Base-by-base conservation (phyloP, 1,140 invertebrate species). In the Panonychus citri region DNA sequence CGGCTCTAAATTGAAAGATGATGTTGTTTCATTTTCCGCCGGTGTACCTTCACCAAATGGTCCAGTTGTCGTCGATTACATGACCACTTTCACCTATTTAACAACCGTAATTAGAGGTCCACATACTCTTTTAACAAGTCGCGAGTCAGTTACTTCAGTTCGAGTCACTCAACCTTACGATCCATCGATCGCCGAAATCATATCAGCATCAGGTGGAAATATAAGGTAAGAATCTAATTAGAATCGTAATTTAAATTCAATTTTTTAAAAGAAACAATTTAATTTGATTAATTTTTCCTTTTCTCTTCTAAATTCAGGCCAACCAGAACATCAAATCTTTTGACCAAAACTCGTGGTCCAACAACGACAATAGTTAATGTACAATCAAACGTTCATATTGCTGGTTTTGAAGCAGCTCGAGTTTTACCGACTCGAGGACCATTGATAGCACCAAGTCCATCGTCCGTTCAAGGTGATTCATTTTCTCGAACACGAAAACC, bases 31-130 rank as follows among this genome's bases (percentile, higher is more conserved):
- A 27, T 51, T 30, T 25, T 17, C 49, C 28, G 26, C 17, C 17
- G 24, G 24, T 7, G 2, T 27, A 7, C 25, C 25, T 30, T 51
- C 19, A 37, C 25, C n/a, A 25, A 39, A 39, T 39, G 52, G 25
- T 42, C 19, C 60, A 12, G 52, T 60, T 48, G 52, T 49, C 2
- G 37, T 61, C 13, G 62, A 55, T 53, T 62, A 57, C 42, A 30
- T 40, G 17, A 62, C 60, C 12, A 59, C 52, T 25, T 61, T 62
- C 48, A 62, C 60, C 15, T 62, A 62, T 48, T 56, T 62, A 27
- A 62, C 60, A 21, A 62, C 60, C 7, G 60, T 62, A 12, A 51
- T 62, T 30, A 30, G 55, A 26, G 60, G 60, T 17, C 54, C 37
- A 42, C 60, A 62, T 40, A 61, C 60, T 1, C 28, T 59, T 3